These are phyloP conservation scores for Fregetta grallaria DNA, from an alignment of 2,113 vertebrate species.

Conservation along the genomic window DNA sequence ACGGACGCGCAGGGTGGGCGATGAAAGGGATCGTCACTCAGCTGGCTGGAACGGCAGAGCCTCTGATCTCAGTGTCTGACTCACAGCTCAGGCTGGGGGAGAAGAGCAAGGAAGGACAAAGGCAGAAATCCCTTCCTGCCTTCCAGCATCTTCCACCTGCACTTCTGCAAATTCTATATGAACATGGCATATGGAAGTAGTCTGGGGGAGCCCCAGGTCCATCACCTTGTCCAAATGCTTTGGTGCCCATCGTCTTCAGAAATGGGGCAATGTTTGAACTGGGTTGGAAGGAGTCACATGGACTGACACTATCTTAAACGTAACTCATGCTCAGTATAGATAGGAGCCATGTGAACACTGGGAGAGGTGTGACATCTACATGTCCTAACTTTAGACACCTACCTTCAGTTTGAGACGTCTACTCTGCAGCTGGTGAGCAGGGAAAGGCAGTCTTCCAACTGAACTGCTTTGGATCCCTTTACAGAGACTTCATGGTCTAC, in stretches of 20 bases:
- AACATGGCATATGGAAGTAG: neutral
- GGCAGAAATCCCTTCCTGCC: neutral
- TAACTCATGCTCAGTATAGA: neutral
- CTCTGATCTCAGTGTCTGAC: neutral
- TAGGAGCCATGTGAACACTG: neutral
- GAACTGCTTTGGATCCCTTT: neutral
- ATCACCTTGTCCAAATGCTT: neutral
- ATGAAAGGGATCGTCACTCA: neutral
- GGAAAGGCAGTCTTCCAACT: neutral
- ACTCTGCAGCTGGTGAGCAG: neutral
- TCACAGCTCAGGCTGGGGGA: neutral
- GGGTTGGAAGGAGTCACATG: neutral
- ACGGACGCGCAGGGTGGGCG: accelerated
- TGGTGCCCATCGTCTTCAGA: neutral
- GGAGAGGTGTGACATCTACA: neutral
- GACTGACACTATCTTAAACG: accelerated
- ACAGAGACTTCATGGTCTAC: neutral
- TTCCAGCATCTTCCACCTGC: neutral
- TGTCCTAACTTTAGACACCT: neutral
- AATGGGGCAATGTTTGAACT: neutral
- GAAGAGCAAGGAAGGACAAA: neutral
- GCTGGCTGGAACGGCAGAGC: neutral
- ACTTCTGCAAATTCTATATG: neutral
- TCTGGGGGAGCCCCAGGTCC: neutral
- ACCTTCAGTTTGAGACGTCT: neutral